Conservation (phyloP, 2,888 invertebrate species). For the Asteroscopus sphinx region DNA sequence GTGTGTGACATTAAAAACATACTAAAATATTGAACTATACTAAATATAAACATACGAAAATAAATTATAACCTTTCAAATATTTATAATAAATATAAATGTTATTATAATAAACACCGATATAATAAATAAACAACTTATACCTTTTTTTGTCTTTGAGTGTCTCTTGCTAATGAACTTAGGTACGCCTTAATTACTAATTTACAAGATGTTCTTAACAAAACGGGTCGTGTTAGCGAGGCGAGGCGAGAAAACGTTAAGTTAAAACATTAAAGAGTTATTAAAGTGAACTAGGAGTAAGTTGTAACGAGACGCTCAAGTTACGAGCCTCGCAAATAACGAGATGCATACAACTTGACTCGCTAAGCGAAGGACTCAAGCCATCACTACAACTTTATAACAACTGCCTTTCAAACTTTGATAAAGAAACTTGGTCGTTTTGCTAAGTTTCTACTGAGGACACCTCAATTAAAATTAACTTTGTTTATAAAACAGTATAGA, state of each 20-base stretch:
- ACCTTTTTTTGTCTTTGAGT: background rate
- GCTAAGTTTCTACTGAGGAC: background rate
- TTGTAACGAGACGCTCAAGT: constrained; percentile 4
- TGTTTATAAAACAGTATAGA: too few relatives aligned
- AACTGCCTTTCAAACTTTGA: background rate
- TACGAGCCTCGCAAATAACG: constrained; percentile 2
- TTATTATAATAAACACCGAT: too few relatives aligned
- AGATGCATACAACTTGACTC: constrained; percentile 16
- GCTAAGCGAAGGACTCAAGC: background rate
- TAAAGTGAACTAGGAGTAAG: constrained; percentile 8
- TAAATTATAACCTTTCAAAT: too few relatives aligned
- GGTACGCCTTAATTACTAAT: background rate
- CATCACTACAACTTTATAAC: background rate
- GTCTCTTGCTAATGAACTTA: background rate
- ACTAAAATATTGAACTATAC: too few relatives aligned
- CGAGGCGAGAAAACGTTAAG: background rate
- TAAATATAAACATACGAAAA: too few relatives aligned
- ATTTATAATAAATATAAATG: too few relatives aligned
- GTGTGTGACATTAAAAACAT: too few relatives aligned
- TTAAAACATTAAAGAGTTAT: background rate
- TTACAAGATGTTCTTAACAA: background rate
- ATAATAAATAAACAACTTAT: too few relatives aligned
- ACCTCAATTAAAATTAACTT: too few relatives aligned
- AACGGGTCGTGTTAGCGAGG: background rate
- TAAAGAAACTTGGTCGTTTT: background rate